Conservation (phyloP, 2,888 invertebrate genomes). For the Megaustenia siamemsis region DNA sequence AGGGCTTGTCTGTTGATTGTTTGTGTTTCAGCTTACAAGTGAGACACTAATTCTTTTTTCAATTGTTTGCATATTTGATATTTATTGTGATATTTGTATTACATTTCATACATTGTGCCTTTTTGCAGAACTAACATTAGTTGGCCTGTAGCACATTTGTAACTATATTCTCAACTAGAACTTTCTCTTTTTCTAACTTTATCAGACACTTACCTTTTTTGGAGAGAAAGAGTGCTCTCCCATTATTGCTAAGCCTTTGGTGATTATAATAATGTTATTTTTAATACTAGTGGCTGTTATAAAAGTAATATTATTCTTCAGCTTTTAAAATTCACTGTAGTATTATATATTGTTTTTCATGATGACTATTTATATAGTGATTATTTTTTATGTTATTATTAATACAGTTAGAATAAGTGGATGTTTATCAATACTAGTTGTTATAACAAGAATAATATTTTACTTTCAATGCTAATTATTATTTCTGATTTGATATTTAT, state of each 20-base stretch:
- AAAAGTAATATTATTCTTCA: too few relatives aligned
- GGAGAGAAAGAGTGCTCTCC: too few relatives aligned
- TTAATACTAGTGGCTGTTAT: too few relatives aligned
- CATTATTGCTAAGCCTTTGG: too few relatives aligned
- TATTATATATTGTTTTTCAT: not conserved
- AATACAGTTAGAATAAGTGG: not conserved
- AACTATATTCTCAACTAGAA: too few relatives aligned
- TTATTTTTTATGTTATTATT: not conserved
- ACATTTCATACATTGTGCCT: conserved; percentile 17
- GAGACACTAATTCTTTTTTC: not conserved
- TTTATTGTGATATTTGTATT: not conserved
- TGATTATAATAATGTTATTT: too few relatives aligned
- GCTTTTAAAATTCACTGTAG: too few relatives aligned
- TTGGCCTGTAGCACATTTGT: not conserved
- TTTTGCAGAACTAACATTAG: not conserved
- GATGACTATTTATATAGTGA: not conserved
- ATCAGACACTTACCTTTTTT: too few relatives aligned
- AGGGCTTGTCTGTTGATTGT: not conserved
- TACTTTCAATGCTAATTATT: too few relatives aligned
- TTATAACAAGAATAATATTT: too few relatives aligned
- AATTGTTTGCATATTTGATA: not conserved
- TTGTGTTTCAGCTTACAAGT: not conserved
- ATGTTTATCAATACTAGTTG: not conserved
- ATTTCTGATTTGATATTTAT: too few relatives aligned
- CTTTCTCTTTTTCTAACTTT: too few relatives aligned